A percentile compares a stretch with the other conserved stretches of the same genome.
Evolutionary conservation across 2,888 invertebrate species (phyloP).

Genomic region (Scrobipalpa costella): DNA sequence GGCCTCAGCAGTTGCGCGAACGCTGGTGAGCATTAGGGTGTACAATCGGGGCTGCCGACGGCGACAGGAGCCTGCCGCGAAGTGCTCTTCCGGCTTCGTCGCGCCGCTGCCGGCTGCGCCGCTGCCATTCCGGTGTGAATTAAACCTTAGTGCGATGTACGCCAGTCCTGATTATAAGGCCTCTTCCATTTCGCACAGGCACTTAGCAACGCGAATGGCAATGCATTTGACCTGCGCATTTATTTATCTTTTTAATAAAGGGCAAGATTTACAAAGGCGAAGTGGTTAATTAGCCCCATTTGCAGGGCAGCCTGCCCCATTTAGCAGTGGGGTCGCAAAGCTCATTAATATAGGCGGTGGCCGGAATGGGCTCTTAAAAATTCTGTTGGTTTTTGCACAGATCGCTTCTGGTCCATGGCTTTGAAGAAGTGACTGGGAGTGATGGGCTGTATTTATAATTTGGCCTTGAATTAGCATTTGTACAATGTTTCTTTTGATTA

Average conservation of each 20-base stretch:
- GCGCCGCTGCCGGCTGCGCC: too few relatives aligned
- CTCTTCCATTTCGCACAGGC: too few relatives aligned
- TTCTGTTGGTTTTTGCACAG: constrained; percentile 27
- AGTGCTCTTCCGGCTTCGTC: too few relatives aligned
- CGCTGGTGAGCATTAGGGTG: too few relatives aligned
- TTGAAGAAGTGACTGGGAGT: constrained; percentile 6
- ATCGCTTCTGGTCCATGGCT: constrained; percentile 11
- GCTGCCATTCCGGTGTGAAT: too few relatives aligned
- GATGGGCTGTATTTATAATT: not conserved
- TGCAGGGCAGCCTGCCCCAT: constrained; percentile 30
- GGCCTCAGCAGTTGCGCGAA: too few relatives aligned
- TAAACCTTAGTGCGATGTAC: too few relatives aligned
- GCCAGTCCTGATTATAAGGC: too few relatives aligned
- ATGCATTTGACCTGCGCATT: constrained; percentile 21
- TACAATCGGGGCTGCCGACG: too few relatives aligned
- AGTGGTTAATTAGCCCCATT: constrained; percentile 30
- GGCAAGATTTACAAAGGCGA: constrained; percentile 27
- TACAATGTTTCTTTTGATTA: not conserved
- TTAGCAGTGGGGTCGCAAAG: constrained; percentile 30
- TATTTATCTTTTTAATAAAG: constrained; percentile 29
- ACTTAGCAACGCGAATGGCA: not conserved
- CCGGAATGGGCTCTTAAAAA: constrained; percentile 23
- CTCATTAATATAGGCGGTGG: constrained; percentile 29
- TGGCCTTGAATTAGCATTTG: not conserved
- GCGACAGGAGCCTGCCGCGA: too few relatives aligned